Conservation (phyloP, 2,113 vertebrate genomes). For the Leucoraja erinaceus region DNA sequence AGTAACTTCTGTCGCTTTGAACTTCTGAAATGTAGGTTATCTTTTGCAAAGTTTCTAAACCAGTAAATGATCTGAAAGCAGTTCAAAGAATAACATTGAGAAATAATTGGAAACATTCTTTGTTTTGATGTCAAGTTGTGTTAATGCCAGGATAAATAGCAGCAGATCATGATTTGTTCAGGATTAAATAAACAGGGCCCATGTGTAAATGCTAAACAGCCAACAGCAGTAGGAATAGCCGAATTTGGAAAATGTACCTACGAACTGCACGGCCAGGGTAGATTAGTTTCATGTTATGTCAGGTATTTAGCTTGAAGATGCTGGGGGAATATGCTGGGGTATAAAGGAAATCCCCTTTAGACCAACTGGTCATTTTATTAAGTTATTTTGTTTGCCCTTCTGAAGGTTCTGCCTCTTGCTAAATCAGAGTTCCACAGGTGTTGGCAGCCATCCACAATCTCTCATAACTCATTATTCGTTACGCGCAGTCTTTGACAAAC, state of each 20-base stretch:
- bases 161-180: background rate
- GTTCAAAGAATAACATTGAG: conserved; percentile 1
- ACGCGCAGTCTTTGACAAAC: no score
- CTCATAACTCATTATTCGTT: background rate
- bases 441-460: background rate
- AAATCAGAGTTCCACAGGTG: background rate
- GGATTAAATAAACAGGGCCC: background rate
- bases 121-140: background rate
- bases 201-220: background rate
- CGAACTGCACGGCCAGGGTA: background rate
- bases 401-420: background rate
- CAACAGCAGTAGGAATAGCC: background rate
- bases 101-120: conserved; percentile 5
- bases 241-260: background rate
- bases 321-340: background rate
- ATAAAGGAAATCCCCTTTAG: background rate
- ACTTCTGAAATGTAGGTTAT: conserved; percentile 7
- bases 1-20: background rate
- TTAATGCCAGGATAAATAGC: background rate
- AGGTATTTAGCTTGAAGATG: background rate
- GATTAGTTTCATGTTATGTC: background rate
- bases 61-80: background rate
- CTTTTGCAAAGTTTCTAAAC: background rate
- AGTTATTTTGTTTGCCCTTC: background rate
- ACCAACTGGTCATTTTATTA: background rate